Percentiles rank a stretch among this genome's conserved stretches.
Conservation (phyloP, 2,888 invertebrate species). For the Metellina segmentata region DNA sequence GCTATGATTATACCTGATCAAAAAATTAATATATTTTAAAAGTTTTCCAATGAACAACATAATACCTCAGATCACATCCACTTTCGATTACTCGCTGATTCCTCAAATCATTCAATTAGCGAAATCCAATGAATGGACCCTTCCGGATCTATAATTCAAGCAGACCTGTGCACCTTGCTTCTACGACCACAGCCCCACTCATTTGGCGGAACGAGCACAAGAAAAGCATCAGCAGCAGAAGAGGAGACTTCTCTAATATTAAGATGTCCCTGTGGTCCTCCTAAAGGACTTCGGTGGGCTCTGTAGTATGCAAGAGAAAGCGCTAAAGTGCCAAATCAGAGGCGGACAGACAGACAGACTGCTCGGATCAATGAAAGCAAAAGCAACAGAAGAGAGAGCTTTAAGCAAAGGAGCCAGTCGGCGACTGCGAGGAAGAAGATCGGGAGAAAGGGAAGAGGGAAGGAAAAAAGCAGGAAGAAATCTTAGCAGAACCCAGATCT, state of each 20-base stretch:
- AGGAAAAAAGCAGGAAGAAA: slow-evolving; percentile 30
- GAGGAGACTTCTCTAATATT: neutral
- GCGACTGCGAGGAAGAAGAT: neutral
- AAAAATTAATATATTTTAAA: too few species aligned
- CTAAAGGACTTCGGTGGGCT: too few species aligned
- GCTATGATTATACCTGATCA: too few species aligned
- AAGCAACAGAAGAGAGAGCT: neutral
- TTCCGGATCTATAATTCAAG: neutral
- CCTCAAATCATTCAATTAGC: neutral
- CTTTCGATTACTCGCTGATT: neutral
- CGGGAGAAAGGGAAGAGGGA: neutral
- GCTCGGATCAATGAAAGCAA: slow-evolving; percentile 36
- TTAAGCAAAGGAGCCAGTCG: slow-evolving; percentile 1
- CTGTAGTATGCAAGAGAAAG: neutral
- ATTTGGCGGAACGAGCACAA: neutral
- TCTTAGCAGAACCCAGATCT: slow-evolving; percentile 17
- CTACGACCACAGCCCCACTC: neutral
- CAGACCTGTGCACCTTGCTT: neutral
- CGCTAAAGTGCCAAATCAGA: slow-evolving; percentile 43
- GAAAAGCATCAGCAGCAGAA: neutral
- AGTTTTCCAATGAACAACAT: too few species aligned
- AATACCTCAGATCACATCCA: too few species aligned
- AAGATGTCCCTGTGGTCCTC: neutral
- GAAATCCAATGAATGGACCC: neutral
- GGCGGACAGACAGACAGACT: slow-evolving; percentile 19